phyloP scores from a whole-genome alignment of 1,140 invertebrate species.

The Procambarus virginalis region DNA sequence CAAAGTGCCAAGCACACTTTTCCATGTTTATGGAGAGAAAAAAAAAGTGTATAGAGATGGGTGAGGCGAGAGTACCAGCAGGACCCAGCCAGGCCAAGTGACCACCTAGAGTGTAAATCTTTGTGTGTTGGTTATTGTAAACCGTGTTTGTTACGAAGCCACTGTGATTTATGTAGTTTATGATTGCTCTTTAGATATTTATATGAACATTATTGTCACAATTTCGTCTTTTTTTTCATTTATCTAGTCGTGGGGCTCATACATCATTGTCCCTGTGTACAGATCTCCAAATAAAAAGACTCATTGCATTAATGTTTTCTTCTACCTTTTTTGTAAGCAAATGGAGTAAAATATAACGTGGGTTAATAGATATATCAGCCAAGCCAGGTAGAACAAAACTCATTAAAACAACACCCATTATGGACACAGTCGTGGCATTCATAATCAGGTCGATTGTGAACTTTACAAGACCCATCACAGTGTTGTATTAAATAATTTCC shows the following conservation, averaged over 20 bases:
- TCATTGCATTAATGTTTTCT: conserved; percentile 23
- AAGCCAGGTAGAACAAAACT: too few relatives aligned
- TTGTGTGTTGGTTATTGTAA: conserved; percentile 53
- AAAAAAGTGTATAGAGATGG: neutral
- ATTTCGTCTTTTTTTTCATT: conserved; percentile 55
- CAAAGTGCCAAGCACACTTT: neutral
- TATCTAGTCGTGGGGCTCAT: conserved; percentile 63
- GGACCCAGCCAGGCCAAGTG: conserved; percentile 7
- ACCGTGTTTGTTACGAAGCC: conserved; percentile 53
- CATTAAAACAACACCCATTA: too few relatives aligned
- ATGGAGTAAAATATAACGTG: too few relatives aligned
- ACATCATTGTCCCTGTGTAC: conserved; percentile 60
- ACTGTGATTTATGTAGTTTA: conserved; percentile 64
- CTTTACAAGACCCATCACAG: too few relatives aligned
- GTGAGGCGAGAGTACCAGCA: neutral
- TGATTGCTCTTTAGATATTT: conserved; percentile 59
- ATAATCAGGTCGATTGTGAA: too few relatives aligned
- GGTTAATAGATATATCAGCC: too few relatives aligned
- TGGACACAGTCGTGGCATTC: too few relatives aligned
- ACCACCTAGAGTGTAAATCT: conserved; percentile 13
- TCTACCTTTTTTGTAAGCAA: neutral
- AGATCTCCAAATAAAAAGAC: conserved; percentile 64
- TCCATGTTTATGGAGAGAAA: neutral
- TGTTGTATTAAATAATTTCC: too few relatives aligned
- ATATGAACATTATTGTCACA: conserved; percentile 60